phyloP scores from a whole-genome alignment of 2,888 invertebrate species.

The Xestoiulus laeticollis region DNA sequence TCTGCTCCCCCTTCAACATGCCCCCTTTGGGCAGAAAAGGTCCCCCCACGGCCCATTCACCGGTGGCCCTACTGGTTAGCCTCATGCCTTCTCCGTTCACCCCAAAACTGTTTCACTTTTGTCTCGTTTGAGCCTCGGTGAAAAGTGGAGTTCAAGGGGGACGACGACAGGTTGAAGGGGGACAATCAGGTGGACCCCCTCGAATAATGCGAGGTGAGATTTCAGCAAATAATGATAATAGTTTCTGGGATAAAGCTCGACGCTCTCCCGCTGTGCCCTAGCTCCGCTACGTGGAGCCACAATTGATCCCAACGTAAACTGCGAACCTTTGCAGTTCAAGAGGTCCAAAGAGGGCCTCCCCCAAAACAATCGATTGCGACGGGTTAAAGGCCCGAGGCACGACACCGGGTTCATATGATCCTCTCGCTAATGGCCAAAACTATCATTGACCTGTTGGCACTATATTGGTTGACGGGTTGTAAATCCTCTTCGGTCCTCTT shows the following conservation, averaged over 20 bases:
- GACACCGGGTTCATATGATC: background rate
- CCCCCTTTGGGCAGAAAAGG: background rate
- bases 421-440: background rate
- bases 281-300: constrained; percentile 36
- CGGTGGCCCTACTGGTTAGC: background rate
- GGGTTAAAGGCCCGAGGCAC: background rate
- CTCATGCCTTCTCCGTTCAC: background rate
- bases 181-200: background rate
- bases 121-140: background rate
- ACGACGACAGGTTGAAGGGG: background rate
- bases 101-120: background rate
- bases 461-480: background rate
- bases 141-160: background rate
- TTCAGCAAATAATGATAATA: background rate
- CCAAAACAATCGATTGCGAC: background rate
- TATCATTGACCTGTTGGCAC: background rate
- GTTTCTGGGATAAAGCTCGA: background rate
- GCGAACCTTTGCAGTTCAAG: background rate
- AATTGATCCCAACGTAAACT: constrained; percentile 41
- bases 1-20: background rate
- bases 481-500: background rate
- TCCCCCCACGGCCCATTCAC: background rate
- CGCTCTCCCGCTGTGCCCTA: background rate
- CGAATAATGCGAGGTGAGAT: background rate
- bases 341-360: background rate